Evolutionary conservation across 1,140 invertebrate genomes (phyloP).

Genomic region (Drosophila subpulchrella): DNA sequence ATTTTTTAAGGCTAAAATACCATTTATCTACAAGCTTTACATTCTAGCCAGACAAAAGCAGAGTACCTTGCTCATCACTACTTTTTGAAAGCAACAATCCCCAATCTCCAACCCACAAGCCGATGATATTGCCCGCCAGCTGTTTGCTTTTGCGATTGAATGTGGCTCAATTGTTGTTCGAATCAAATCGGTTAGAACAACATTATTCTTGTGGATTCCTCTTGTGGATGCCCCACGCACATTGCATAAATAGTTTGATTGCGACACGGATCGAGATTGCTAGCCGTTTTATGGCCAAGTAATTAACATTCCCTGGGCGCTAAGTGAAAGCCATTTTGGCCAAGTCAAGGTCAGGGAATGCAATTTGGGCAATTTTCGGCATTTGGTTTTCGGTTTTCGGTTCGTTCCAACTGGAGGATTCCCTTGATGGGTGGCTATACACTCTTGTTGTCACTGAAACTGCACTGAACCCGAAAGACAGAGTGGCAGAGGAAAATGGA

Average conservation of each 20-base stretch:
- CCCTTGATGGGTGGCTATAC: conserved; percentile 18
- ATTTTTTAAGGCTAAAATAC: too few relatives aligned
- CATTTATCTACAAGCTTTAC: too few relatives aligned
- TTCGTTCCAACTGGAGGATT: conserved; percentile 12
- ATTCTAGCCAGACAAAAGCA: neutral
- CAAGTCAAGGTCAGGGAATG: conserved; percentile 32
- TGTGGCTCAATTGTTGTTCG: conserved; percentile 47
- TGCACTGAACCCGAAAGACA: conserved; percentile 15
- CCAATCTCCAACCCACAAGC: conserved; percentile 16
- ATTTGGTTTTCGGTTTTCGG: conserved; percentile 17
- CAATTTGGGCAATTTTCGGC: conserved; percentile 33
- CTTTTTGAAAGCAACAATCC: neutral
- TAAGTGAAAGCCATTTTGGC: conserved; percentile 23
- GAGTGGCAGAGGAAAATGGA: conserved; percentile 9
- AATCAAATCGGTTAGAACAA: conserved; percentile 47
- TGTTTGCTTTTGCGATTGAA: conserved; percentile 31
- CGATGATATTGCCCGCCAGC: conserved; percentile 21
- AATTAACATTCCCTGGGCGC: conserved; percentile 46
- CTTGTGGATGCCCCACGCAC: conserved; percentile 7
- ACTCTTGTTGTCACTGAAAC: conserved; percentile 28
- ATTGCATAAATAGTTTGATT: conserved; percentile 50
- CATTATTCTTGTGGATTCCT: conserved; percentile 6
- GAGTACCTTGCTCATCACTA: neutral
- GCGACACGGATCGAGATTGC: conserved; percentile 26
- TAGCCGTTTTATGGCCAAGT: conserved; percentile 26